Evolutionary conservation across 2,113 vertebrate genomes (phyloP), one percentile per base, ranked within the genome.

Genomic region (Boulengeromyrus knoepffleri): DNA sequence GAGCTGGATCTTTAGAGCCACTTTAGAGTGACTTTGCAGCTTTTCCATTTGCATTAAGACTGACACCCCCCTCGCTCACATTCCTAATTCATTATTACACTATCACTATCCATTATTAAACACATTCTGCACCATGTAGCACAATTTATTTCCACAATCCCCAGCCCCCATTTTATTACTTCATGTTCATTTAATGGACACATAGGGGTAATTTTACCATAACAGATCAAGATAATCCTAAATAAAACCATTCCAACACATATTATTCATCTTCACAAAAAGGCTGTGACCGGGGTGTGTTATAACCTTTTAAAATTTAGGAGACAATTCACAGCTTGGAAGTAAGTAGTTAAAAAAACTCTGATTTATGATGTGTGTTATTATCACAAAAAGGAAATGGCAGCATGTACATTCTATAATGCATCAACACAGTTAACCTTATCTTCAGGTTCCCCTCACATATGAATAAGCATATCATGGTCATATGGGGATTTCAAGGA

Each of bases 81-180:
- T 56, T 56, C 50, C 5, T 89, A 53, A 88, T 80, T 89, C 49
- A 83, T 83, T 89, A 83, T 66, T 66, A 66, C 62, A 27, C 49
- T 24, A 21, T 52, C 49, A 10, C 31, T 36, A 56, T 89, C 70
- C 47, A 89, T 84, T 83, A 89, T 89, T 89, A 45, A 84, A 89
- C 74, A n/a, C 88, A 84, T 89, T 77, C 46, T 50, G 74, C 88
- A 53, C 74, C 70, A 56, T 89, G 46, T 39, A 89, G 49, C 74
- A 42, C 70, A 80, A 80, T 80, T 52, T 83, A 52, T 42, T 42
- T 45, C 36, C 31, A 53, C 74, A 89, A 83, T n/a, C 31, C 24
- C 50, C 70, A 42, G 52, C 74, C 49, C 17, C 36, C 6, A 77
- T 21, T 89, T 83, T 39, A 53, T 47, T 7, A 52, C 47, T 80